These are phyloP conservation scores for Leucania comma DNA, from an alignment of 2,888 invertebrate genomes.

Conservation along the genomic window DNA sequence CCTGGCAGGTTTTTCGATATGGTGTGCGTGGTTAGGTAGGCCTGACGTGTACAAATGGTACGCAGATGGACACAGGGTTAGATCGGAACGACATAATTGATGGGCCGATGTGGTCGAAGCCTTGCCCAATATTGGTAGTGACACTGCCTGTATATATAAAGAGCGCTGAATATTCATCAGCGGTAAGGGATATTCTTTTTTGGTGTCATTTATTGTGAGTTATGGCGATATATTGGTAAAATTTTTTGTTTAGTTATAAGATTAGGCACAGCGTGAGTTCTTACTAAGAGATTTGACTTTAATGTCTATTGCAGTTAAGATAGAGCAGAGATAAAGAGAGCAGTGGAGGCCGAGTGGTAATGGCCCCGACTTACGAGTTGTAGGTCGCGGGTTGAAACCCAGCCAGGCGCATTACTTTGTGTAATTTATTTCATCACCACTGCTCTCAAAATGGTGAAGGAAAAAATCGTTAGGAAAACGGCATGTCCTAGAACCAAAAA, in stretches of 20 bases:
- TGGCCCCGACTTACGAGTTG: too few relatives aligned
- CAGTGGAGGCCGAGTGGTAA: too few relatives aligned
- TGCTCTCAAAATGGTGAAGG: too few relatives aligned
- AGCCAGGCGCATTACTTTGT: too few relatives aligned
- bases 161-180: constrained; percentile 72
- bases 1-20: constrained; percentile 46
- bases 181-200: constrained; percentile 61
- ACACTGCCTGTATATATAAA: constrained; percentile 70
- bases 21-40: constrained; percentile 68
- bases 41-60: constrained; percentile 84
- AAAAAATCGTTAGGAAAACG: too few relatives aligned
- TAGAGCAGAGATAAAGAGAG: too few relatives aligned
- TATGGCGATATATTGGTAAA: constrained; percentile 9
- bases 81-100: constrained; percentile 86
- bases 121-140: constrained; percentile 72
- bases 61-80: constrained; percentile 85
- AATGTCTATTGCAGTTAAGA: neutral
- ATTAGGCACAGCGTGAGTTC: too few relatives aligned
- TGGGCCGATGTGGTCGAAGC: constrained; percentile 76
- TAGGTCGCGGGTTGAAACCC: too few relatives aligned
- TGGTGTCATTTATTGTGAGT: constrained; percentile 53
- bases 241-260: constrained; percentile 11
- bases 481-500: too few relatives aligned
- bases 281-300: too few relatives aligned
- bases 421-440: too few relatives aligned